phyloP scores from a whole-genome alignment of 1,140 invertebrate genomes.

The Myzus persicae region DNA sequence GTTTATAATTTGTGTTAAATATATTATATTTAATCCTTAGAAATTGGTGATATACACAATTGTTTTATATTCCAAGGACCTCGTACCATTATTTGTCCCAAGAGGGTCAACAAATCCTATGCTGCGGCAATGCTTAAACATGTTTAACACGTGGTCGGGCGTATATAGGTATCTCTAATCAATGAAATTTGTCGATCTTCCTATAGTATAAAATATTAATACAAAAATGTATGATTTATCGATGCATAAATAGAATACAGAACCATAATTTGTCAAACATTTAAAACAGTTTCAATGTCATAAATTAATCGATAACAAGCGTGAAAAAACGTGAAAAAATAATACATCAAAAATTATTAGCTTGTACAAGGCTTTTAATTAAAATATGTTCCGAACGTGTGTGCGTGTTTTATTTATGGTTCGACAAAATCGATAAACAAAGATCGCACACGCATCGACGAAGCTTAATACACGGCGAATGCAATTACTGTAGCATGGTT shows the following conservation, averaged over 20 bases:
- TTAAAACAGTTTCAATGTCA: neutral
- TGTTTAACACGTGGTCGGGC: neutral
- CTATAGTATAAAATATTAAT: neutral
- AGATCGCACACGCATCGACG: neutral
- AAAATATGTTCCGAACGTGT: neutral
- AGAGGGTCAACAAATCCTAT: neutral
- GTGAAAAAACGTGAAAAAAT: neutral
- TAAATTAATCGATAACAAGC: neutral
- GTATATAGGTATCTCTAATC: neutral
- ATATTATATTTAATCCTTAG: neutral
- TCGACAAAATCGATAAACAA: neutral
- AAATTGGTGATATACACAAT: neutral
- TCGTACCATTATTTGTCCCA: neutral
- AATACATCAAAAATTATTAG: slow-evolving; percentile 3
- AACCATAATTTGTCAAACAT: neutral
- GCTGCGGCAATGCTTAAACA: neutral
- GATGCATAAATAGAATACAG: neutral
- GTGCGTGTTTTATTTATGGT: slow-evolving; percentile 1
- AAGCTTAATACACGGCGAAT: neutral
- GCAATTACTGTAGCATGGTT: neutral
- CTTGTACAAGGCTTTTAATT: slow-evolving; percentile 18
- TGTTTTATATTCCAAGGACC: neutral
- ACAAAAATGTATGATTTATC: slow-evolving; percentile 3
- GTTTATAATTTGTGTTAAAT: neutral
- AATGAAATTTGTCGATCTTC: neutral